phyloP scores from a whole-genome alignment of 2,888 invertebrate species.

The Troides oblongomaculatus region DNA sequence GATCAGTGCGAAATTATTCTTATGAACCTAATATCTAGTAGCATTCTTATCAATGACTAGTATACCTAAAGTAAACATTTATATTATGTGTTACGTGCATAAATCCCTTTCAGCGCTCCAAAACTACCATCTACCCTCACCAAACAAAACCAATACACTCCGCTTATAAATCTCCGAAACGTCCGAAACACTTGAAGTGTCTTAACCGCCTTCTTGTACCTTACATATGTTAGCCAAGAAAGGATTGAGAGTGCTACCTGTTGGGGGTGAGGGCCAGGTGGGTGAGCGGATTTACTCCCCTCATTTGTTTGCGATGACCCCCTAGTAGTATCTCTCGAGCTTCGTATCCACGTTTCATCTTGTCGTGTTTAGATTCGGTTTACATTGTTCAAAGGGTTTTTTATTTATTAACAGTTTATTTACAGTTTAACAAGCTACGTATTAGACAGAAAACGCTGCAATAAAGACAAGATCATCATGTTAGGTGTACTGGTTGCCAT shows the following conservation, averaged over 20 bases:
- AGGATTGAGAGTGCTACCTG: conserved; percentile 75
- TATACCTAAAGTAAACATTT: no score
- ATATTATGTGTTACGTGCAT: background rate
- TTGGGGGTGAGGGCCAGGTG: conserved; percentile 40
- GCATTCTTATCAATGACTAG: no score
- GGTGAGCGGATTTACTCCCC: conserved; percentile 41
- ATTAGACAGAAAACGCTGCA: no score
- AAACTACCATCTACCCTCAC: conserved; percentile 30
- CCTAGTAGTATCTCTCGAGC: conserved; percentile 67
- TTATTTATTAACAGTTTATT: conserved; percentile 27
- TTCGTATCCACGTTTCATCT: conserved; percentile 62
- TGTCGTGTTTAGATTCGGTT: conserved; percentile 54
- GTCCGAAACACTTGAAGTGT: conserved; percentile 75
- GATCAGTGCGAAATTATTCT: no score
- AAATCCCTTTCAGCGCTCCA: conserved; percentile 14
- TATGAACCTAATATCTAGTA: no score
- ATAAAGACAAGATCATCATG: no score
- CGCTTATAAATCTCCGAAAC: conserved; percentile 70
- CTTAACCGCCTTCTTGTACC: conserved; percentile 54
- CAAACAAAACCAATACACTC: conserved; percentile 72
- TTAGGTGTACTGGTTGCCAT: no score
- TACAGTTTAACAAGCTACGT: background rate
- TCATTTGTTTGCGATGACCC: conserved; percentile 86
- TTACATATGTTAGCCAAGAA: conserved; percentile 75
- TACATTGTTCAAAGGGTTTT: conserved; percentile 39